phyloP scores from a whole-genome alignment of 2,888 invertebrate species.

The Iselma pallidipennis region DNA sequence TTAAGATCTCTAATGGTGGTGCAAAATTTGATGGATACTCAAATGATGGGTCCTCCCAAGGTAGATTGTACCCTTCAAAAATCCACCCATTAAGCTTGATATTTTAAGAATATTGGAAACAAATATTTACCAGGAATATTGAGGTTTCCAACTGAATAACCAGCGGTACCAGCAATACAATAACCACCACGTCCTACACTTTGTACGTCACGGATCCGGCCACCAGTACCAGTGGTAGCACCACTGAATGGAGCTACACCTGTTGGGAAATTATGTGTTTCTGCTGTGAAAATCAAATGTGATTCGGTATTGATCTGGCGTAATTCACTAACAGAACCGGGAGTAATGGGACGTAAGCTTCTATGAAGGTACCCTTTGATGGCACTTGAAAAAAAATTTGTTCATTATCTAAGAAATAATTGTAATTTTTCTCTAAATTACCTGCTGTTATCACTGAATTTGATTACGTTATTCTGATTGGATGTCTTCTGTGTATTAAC shows the following conservation, averaged over 20 bases:
- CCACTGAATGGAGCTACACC: constrained; percentile 98
- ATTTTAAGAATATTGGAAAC: neutral
- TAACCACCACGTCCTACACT: constrained; percentile 93
- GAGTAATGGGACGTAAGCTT: constrained; percentile 68
- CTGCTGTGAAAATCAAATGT: constrained; percentile 96
- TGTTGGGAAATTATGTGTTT: constrained; percentile 98
- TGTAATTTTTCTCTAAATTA: constrained; percentile 51
- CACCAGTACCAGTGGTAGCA: constrained; percentile 97
- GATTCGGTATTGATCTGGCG: constrained; percentile 62
- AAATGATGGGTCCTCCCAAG: constrained; percentile 80
- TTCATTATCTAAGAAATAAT: neutral
- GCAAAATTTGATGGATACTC: constrained; percentile 91
- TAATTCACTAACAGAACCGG: constrained; percentile 68
- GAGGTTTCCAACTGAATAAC: constrained; percentile 94
- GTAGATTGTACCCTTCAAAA: constrained; percentile 72
- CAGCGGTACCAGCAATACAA: constrained; percentile 94
- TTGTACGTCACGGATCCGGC: constrained; percentile 93
- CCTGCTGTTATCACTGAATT: constrained; percentile 97
- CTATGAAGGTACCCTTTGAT: constrained; percentile 80
- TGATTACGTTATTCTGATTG: constrained; percentile 93
- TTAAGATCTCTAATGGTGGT: constrained; percentile 82
- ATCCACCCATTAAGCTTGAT: neutral
- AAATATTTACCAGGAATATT: constrained; percentile 75
- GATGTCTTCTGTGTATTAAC: constrained; percentile 83
- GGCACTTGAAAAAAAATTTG: constrained; percentile 64